Evolutionary conservation across 2,113 vertebrate genomes (phyloP).

Genomic region (Pungitius pungitius): DNA sequence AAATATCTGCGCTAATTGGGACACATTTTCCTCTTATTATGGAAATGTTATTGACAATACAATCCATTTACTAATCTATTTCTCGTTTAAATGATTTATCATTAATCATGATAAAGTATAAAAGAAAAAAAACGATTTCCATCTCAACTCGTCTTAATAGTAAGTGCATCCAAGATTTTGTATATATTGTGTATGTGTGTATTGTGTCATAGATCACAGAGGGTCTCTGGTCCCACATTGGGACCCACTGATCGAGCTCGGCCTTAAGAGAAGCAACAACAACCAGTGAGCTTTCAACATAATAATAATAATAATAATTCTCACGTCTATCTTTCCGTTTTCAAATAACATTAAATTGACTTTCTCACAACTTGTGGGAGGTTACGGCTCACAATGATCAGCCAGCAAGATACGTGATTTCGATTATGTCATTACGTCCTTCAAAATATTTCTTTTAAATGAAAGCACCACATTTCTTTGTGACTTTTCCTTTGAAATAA

Average conservation of each 20-base stretch:
- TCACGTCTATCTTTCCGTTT: background rate
- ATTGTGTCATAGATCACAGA: background rate
- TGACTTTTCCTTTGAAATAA: background rate
- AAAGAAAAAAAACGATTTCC: background rate
- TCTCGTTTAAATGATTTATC: background rate
- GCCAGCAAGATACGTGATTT: background rate
- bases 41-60: background rate
- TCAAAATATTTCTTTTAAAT: background rate
- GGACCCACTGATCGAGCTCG: background rate
- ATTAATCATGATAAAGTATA: too few relatives aligned
- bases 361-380: slow-evolving; percentile 20
- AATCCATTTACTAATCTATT: background rate
- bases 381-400: background rate
- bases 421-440: too few relatives aligned
- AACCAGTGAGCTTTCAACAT: too few relatives aligned
- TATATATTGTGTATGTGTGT: background rate
- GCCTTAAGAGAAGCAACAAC: background rate
- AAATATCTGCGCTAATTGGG: background rate
- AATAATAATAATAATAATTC: too few relatives aligned
- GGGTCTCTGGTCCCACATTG: background rate
- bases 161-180: background rate
- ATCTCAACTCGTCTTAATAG: background rate
- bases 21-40: background rate
- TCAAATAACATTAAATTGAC: background rate
- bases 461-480: background rate